Base-by-base conservation (phyloP, 2,797 vertebrate genomes). In the Oryzias dopingdopingensis region DNA sequence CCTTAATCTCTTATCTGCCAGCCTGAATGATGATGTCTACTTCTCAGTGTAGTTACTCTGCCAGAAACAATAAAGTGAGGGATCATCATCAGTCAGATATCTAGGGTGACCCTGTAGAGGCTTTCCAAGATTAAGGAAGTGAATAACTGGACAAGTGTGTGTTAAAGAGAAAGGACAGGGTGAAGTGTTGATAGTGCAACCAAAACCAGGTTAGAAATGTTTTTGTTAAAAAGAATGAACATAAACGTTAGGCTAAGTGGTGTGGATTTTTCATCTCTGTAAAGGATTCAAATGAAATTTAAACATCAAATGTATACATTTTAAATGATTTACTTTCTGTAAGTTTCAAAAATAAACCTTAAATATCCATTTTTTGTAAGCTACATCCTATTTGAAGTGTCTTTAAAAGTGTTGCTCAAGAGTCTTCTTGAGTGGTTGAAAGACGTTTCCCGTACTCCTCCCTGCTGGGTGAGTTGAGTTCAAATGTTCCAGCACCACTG, bases 1-100 rank as follows among this genome's bases (percentile, higher is more conserved):
- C 80, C 83, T 84, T 69, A 61, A 82, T 88, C 86, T 89, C 76
- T 85, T 84, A 74, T 82, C 82, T 83, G 82, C 83, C 81, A 78
- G 76, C 71, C 85, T 90, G 88, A 92, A 90, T 87, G 81, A 90
- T 90, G 88, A 91, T 82, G 86, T 90, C 88, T 90, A 88, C 88
- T 89, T 90, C 86, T 81, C 84, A 42, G 68, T 80, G 86, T 89
- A 91, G 88, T 89, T 91, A 88, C 78, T 81, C 70, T 79, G 77
- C 84, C 85, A 82, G 79, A 82, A 85, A 82, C 86, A 84, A 84
- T 67, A 81, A 82, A 77, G 41, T 59, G 69, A 79, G 56, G 73
- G 78, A 79, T 76, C 64, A 47, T 63, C 67, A 81, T 2, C 26
- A 60, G 60, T 58, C 45, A 3, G 56, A 79, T 74, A 74, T 65